Percentiles rank a stretch among this genome's conserved stretches.
Evolutionary conservation across 2,113 vertebrate species (phyloP).

Genomic region (Myxocyprinus asiaticus): DNA sequence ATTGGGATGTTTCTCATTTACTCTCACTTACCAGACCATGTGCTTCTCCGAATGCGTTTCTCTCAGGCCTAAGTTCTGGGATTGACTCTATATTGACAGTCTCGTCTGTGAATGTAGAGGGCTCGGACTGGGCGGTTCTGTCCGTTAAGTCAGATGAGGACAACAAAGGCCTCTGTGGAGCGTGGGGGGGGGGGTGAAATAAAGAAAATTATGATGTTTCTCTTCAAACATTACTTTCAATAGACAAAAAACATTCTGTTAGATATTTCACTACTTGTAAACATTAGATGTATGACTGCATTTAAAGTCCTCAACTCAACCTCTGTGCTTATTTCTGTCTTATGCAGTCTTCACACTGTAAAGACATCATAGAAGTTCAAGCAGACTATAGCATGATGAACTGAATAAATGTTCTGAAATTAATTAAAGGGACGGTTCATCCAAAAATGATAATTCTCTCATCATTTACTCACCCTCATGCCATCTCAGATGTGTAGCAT

Average conservation of each 20-base stretch:
- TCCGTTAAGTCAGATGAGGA: conserved; percentile 29
- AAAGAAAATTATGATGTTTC: conserved; percentile 16
- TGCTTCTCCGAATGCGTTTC: background rate
- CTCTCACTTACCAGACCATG: conserved; percentile 34
- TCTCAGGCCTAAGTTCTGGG: conserved; percentile 11
- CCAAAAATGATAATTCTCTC: too few species aligned
- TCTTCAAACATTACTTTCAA: background rate
- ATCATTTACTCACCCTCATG: too few species aligned
- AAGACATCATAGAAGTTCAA: too few species aligned
- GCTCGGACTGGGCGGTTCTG: conserved; percentile 21
- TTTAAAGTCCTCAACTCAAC: conserved; percentile 20
- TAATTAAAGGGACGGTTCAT: too few species aligned
- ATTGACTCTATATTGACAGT: conserved; percentile 8
- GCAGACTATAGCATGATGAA: too few species aligned
- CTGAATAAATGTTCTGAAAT: too few species aligned
- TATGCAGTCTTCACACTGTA: background rate
- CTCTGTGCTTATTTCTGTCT: background rate
- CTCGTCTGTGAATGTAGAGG: conserved; percentile 28
- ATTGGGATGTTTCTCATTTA: background rate
- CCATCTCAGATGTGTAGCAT: too few species aligned
- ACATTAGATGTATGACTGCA: background rate
- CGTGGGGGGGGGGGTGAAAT: background rate
- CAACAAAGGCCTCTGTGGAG: conserved; percentile 18
- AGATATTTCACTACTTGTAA: background rate
- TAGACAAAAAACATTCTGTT: background rate